phyloP scores from a whole-genome alignment of 2,888 invertebrate species.

The Corythucha ciliata region DNA sequence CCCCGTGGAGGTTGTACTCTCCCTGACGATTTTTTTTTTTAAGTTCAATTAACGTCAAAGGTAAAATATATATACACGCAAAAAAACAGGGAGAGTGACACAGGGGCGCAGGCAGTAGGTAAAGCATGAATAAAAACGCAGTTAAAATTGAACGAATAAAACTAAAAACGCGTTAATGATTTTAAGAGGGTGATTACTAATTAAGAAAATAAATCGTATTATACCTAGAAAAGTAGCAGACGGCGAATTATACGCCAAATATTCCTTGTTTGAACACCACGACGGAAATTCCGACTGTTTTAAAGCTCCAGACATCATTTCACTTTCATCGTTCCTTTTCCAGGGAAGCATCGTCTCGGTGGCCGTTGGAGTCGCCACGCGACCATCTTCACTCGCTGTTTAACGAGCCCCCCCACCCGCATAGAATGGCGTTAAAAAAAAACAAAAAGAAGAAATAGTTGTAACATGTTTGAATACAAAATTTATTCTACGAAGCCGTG shows the following conservation, averaged over 20 bases:
- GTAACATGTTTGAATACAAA: no score
- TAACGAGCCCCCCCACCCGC: constrained; percentile 36
- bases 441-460: no score
- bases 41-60: no score
- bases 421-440: no score
- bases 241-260: constrained; percentile 81
- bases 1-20: constrained; percentile 77
- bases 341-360: constrained; percentile 86
- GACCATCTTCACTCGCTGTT: constrained; percentile 53
- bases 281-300: constrained; percentile 85
- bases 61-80: no score
- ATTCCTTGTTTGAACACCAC: constrained; percentile 92
- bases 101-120: no score
- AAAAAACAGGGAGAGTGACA: no score
- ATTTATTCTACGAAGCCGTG: no score
- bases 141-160: background rate
- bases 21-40: no score
- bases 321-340: constrained; percentile 70
- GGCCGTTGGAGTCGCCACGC: constrained; percentile 77
- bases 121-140: background rate
- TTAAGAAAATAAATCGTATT: constrained; percentile 21
- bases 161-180: background rate
- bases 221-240: constrained; percentile 84
- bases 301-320: constrained; percentile 53
- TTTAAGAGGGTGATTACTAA: no score